Conservation (phyloP, 2,888 invertebrate species). For the Ctenicera cuprea region DNA sequence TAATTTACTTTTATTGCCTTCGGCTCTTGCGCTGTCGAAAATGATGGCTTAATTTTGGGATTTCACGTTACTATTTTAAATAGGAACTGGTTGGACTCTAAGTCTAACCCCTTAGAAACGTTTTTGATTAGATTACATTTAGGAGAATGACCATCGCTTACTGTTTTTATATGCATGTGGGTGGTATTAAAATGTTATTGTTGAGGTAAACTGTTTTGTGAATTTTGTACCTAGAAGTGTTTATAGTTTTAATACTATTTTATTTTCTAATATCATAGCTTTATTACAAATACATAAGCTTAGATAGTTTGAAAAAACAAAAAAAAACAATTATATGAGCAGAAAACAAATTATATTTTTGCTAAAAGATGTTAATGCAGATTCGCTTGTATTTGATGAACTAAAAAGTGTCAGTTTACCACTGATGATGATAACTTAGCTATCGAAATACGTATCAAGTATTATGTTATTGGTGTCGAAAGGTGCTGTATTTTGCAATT, state of each 20-base stretch:
- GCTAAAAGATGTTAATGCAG: no score
- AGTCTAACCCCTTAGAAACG: not conserved
- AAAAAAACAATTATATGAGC: no score
- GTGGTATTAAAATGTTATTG: not conserved
- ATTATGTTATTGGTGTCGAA: no score
- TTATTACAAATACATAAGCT: no score
- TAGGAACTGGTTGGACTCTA: conserved; percentile 23
- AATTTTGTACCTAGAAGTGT: not conserved
- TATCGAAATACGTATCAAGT: no score
- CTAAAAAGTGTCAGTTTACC: no score
- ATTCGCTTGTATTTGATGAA: no score
- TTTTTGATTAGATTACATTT: not conserved
- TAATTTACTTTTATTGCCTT: conserved; percentile 61
- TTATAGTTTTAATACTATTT: conserved; percentile 1
- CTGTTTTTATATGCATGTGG: not conserved
- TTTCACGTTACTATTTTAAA: conserved; percentile 46
- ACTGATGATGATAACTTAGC: no score
- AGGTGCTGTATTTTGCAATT: no score
- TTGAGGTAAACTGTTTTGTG: no score
- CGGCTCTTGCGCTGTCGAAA: conserved; percentile 55
- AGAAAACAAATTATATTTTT: no score
- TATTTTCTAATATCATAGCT: not conserved
- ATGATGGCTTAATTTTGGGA: conserved; percentile 62
- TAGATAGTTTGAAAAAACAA: no score
- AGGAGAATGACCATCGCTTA: not conserved